These are phyloP conservation scores for Leptopterna dolabrata DNA, from an alignment of 2,888 invertebrate species.

Conservation along the genomic window DNA sequence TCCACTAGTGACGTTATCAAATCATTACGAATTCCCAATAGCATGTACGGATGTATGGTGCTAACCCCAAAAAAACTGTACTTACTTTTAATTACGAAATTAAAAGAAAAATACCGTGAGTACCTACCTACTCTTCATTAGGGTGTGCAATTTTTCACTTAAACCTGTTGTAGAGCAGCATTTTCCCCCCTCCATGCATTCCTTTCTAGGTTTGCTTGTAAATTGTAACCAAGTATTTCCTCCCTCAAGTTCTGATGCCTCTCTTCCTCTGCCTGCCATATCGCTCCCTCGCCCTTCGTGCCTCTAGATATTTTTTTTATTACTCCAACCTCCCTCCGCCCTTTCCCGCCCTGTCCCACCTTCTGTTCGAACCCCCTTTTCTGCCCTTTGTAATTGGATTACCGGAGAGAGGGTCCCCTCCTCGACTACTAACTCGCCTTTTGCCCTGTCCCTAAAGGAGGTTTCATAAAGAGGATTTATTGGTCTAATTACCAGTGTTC, in stretches of 20 bases:
- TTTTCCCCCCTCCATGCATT: background rate
- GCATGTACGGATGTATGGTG: background rate
- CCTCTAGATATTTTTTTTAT: background rate
- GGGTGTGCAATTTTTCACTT: too few relatives aligned
- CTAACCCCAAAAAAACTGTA: background rate
- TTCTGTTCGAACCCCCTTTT: background rate
- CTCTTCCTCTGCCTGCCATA: background rate
- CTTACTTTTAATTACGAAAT: background rate
- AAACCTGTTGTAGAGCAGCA: background rate
- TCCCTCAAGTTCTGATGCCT: background rate
- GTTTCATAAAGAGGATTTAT: constrained; percentile 12
- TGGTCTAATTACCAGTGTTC: constrained; percentile 8
- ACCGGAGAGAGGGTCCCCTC: background rate
- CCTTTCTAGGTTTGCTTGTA: background rate
- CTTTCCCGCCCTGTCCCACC: background rate
- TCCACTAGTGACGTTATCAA: background rate
- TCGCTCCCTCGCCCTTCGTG: background rate
- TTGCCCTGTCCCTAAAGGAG: background rate
- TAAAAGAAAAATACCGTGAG: background rate
- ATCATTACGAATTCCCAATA: background rate
- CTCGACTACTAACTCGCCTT: background rate
- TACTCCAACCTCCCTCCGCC: background rate
- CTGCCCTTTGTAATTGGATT: constrained; percentile 17
- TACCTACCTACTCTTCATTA: too few relatives aligned
- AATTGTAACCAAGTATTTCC: background rate